Conservation (phyloP, 1,140 invertebrate genomes). For the Bombus breviceps region DNA sequence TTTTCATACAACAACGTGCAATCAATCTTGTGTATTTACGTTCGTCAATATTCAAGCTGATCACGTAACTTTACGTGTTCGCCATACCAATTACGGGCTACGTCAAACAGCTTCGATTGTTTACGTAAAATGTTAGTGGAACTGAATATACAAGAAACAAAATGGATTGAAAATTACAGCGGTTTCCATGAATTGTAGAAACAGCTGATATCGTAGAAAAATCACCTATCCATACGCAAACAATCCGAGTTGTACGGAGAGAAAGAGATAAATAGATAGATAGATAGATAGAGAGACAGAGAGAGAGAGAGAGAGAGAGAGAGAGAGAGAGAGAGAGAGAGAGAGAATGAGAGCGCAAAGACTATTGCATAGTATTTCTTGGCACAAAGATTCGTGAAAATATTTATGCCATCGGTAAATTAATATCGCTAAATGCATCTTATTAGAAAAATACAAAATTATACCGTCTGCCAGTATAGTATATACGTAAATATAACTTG, state of each 20-base stretch:
- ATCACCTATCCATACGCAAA: not conserved
- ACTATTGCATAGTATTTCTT: not conserved
- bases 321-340: too few species aligned
- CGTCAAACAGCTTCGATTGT: conserved; percentile 7
- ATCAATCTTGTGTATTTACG: conserved; percentile 31
- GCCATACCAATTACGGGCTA: conserved; percentile 15
- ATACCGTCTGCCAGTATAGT: not conserved
- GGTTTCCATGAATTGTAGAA: not conserved
- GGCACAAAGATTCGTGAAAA: not conserved
- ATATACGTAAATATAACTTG: not conserved
- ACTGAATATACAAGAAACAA: not conserved
- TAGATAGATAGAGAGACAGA: too few species aligned
- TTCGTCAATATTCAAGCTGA: conserved; percentile 36
- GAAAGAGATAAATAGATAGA: not conserved
- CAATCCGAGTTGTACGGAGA: not conserved
- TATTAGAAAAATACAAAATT: not conserved
- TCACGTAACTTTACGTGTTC: conserved; percentile 30
- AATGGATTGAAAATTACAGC: not conserved
- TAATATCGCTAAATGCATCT: not conserved
- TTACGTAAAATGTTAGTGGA: not conserved
- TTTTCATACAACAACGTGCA: not conserved
- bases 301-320: too few species aligned
- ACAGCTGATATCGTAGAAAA: not conserved
- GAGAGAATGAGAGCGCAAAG: not conserved
- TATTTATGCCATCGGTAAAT: not conserved